A percentile compares a stretch with the other conserved stretches of the same genome.
These are phyloP conservation scores for Pangasius djambal DNA, from an alignment of 2,797 vertebrate genomes.

Conservation along the genomic window DNA sequence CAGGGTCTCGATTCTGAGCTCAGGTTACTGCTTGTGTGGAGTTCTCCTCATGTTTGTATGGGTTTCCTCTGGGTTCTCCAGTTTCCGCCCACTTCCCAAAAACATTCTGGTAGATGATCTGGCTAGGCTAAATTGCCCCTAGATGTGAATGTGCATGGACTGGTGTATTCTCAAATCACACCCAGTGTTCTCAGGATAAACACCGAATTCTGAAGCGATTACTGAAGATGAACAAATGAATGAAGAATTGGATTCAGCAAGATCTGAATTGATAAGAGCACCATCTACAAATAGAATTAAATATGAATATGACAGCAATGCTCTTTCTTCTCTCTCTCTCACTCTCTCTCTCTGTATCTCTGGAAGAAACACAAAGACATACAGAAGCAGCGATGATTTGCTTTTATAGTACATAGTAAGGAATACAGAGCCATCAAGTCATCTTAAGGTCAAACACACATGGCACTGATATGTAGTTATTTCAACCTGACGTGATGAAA, in stretches of 20 bases:
- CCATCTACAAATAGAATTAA: not conserved
- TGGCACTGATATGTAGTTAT: not conserved
- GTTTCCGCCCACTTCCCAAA: not conserved
- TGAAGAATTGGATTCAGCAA: not conserved
- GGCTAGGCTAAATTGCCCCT: not conserved
- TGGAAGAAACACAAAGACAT: not conserved
- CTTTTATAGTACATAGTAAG: not conserved
- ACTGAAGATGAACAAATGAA: not conserved
- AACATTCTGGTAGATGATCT: not conserved
- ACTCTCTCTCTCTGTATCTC: not conserved
- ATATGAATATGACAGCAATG: not conserved
- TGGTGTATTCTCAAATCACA: not conserved
- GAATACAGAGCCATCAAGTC: not conserved
- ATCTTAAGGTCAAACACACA: not conserved
- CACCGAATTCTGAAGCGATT: not conserved
- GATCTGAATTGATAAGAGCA: too few relatives aligned
- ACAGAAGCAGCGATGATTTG: too few relatives aligned
- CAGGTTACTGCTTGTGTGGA: not conserved
- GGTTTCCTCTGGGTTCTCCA: not conserved
- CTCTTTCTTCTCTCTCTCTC: not conserved
- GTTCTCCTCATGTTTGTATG: not conserved
- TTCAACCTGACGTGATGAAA: not conserved
- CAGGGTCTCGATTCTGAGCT: not conserved
- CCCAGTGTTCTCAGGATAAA: not conserved
- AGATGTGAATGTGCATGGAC: not conserved